Conservation (phyloP, 2,797 vertebrate genomes). For the Poecile montanus region DNA sequence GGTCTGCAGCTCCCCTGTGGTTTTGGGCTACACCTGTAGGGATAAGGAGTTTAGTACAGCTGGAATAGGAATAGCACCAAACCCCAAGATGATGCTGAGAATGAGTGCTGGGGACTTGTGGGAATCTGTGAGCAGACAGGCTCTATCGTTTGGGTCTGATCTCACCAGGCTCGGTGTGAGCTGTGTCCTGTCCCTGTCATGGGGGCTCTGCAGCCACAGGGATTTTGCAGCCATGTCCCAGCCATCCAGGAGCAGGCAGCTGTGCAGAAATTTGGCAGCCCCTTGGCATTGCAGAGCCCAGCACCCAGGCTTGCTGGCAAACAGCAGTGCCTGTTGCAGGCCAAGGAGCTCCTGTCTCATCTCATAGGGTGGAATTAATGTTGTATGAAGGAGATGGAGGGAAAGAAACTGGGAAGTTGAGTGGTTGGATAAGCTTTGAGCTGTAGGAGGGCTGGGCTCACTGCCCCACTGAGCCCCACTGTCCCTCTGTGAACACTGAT, state of each 20-base stretch:
- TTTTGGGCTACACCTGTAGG: background rate
- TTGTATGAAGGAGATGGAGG: background rate
- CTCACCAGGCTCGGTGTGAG: background rate
- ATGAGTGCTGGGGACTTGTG: background rate
- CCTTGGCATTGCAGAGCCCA: background rate
- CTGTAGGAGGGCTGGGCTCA: background rate
- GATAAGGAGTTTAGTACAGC: background rate
- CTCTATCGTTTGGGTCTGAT: background rate
- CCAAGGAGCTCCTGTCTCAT: background rate
- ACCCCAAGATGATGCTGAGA: background rate
- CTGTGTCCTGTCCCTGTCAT: background rate
- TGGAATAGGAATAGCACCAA: background rate
- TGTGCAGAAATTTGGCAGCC: background rate
- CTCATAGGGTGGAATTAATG: background rate
- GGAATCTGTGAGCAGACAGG: background rate
- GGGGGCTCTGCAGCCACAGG: background rate
- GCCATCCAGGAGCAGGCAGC: background rate
- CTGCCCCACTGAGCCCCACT: rapidly evolving
- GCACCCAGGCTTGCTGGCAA: background rate
- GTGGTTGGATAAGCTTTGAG: background rate
- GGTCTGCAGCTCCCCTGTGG: background rate
- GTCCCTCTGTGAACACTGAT: background rate
- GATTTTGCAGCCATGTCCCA: background rate
- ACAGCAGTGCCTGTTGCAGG: background rate
- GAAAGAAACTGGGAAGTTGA: background rate